Base-by-base conservation (phyloP, 2,888 invertebrate genomes). In the Eupithecia tripunctaria region DNA sequence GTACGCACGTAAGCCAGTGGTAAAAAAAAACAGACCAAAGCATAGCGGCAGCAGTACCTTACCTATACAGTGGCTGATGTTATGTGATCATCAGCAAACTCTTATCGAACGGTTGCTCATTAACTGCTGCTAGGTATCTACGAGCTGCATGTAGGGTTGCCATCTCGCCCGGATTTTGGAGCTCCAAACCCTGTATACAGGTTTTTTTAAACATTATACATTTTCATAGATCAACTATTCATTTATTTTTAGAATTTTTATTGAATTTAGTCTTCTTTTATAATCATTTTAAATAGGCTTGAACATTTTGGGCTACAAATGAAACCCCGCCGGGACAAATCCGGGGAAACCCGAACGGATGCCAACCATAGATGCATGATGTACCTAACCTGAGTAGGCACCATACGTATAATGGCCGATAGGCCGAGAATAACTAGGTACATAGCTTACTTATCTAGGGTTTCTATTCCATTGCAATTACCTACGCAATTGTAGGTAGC, bases 71-170 rank as follows among this genome's bases (percentile, higher is more conserved):
- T 63, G 63, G 64, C 51, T 69, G 36, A 63, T 25, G 15, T 64
- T 36, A 36, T 71, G 67, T n/a, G n/a, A n/a, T n/a, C n/a, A n/a
- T 71, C 71, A 67, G 27, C 47, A 60, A 67, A 60, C 43, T 36
- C 47, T 67, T 67, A 71, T 71, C 71, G 38, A 47, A 25, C 60
- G 70, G 38, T 71, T 71, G 66, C 71, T 71, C 71, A 67, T 71
- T 67, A 43, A 71, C 70, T 21, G 60, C n/a, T 18, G 15, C 47
- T 21, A 56, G 21, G 56, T 56, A 56, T 56, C 56, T 25, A 56
- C n/a, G 21, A 51, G 0, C 12, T 51, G 4, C 51, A n/a, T n/a
- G n/a, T n/a, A n/a, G n/a, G n/a, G n/a, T n/a, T n/a, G n/a, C n/a
- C n/a, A n/a, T n/a, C n/a, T n/a, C n/a, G n/a, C n/a, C n/a, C n/a